Evolutionary conservation across 1,140 invertebrate species (phyloP).

Genomic region (Hydropsyche tenuis): DNA sequence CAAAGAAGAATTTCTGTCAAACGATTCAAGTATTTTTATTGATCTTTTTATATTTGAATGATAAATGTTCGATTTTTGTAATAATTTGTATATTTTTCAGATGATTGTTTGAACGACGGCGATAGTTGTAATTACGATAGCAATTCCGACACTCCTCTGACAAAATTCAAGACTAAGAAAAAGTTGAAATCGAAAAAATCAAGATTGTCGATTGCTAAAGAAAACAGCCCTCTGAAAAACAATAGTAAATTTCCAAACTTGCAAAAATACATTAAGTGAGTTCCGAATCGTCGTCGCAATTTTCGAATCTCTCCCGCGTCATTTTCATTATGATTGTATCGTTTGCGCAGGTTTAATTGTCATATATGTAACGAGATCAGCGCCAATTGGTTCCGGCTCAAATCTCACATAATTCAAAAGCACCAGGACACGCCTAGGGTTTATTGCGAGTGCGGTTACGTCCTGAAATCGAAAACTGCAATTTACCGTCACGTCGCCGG

Average conservation of each 20-base stretch:
- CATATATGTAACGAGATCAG: slow-evolving; percentile 55
- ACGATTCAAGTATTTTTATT: slow-evolving; percentile 42
- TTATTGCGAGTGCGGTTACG: slow-evolving; percentile 57
- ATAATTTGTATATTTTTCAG: background rate
- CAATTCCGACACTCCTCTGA: slow-evolving; percentile 20
- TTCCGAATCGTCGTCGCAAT: background rate
- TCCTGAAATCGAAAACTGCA: slow-evolving; percentile 59
- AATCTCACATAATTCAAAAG: slow-evolving; percentile 53
- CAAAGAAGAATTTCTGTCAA: slow-evolving; percentile 36
- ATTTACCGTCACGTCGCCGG: slow-evolving; percentile 61
- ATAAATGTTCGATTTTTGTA: background rate
- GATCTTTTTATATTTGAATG: background rate
- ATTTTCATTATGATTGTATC: slow-evolving; percentile 16
- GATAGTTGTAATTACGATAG: slow-evolving; percentile 40
- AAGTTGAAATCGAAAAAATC: background rate
- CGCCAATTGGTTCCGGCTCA: slow-evolving; percentile 59
- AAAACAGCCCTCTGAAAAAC: background rate
- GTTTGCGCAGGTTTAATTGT: slow-evolving; percentile 57
- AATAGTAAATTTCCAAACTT: slow-evolving; percentile 26
- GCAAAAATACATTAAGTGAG: slow-evolving; percentile 46
- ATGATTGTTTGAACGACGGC: slow-evolving; percentile 30
- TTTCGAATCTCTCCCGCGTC: background rate
- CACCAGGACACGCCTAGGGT: slow-evolving; percentile 57
- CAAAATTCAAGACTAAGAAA: slow-evolving; percentile 27
- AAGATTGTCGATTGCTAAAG: background rate